These are phyloP conservation scores for Girardia tigrina DNA, from an alignment of 2,888 invertebrate genomes.

Conservation along the genomic window DNA sequence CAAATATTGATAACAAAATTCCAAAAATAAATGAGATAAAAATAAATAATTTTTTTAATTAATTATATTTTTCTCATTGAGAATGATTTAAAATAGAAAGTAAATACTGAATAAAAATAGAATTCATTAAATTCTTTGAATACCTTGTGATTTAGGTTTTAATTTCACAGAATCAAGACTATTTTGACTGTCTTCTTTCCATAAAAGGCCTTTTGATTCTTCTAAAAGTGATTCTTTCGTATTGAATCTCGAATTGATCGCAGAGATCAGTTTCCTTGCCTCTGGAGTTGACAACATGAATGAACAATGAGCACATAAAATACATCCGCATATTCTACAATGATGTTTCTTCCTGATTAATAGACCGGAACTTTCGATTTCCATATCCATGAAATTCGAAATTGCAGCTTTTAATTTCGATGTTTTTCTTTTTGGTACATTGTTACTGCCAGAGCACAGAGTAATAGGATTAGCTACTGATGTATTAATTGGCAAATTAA, in stretches of 20 bases:
- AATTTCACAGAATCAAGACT: neutral
- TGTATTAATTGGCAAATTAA: neutral
- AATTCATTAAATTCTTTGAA: no score
- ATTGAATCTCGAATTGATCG: neutral
- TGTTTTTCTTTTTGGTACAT: neutral
- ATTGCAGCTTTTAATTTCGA: neutral
- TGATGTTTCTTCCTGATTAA: slow-evolving; percentile 11
- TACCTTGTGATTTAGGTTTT: neutral
- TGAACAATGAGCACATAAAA: slow-evolving; percentile 14
- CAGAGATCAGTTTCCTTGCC: neutral
- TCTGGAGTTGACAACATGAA: neutral
- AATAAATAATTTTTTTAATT: no score
- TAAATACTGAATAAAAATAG: no score
- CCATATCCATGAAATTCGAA: neutral
- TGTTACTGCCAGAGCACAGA: neutral
- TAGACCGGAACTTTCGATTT: neutral
- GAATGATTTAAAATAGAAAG: no score
- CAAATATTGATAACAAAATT: no score
- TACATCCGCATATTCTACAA: slow-evolving; percentile 5
- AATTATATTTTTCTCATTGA: no score
- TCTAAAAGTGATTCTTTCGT: neutral
- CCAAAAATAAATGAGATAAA: no score
- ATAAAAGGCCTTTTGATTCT: neutral
- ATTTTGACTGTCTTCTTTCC: slow-evolving; percentile 7
- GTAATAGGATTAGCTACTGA: neutral